A percentile compares a stretch with the other conserved stretches of the same genome.
phyloP scores from a whole-genome alignment of 2,113 vertebrate genomes.

The Dicrurus megarhynchus region DNA sequence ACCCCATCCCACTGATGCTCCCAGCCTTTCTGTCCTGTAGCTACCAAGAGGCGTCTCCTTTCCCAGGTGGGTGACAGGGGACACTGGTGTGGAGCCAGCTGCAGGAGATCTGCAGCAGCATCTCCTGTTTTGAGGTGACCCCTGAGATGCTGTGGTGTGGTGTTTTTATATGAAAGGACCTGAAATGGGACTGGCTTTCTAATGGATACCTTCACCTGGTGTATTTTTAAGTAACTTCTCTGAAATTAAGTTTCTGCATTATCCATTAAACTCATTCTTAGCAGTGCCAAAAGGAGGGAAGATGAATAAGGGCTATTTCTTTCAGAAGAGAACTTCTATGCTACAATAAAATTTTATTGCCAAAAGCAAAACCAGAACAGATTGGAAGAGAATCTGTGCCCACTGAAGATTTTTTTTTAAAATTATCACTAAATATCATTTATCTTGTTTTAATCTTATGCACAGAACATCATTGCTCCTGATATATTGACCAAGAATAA shows the following conservation, averaged over 20 bases:
- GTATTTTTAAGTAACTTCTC: background rate
- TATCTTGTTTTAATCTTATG: slow-evolving; percentile 14
- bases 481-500: slow-evolving; percentile 46
- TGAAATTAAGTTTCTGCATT: background rate
- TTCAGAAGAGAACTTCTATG: background rate
- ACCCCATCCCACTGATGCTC: background rate
- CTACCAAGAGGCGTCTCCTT: background rate
- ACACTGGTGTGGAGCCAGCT: background rate
- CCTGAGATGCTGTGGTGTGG: background rate
- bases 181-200: background rate
- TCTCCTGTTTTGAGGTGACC: background rate
- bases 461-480: slow-evolving; percentile 1
- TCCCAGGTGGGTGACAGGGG: background rate
- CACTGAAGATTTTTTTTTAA: background rate
- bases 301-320: background rate
- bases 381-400: slow-evolving; percentile 34
- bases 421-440: slow-evolving; percentile 18
- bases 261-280: background rate
- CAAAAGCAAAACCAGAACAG: slow-evolving; percentile 8
- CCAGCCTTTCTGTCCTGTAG: background rate
- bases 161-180: background rate
- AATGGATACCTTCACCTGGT: background rate
- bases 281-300: background rate
- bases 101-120: background rate
- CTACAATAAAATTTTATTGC: slow-evolving; percentile 15